A percentile compares a stretch with the other conserved stretches of the same genome.
These are phyloP conservation scores for Temnothorax ravouxi DNA, from an alignment of 2,888 invertebrate genomes.

Conservation along the genomic window DNA sequence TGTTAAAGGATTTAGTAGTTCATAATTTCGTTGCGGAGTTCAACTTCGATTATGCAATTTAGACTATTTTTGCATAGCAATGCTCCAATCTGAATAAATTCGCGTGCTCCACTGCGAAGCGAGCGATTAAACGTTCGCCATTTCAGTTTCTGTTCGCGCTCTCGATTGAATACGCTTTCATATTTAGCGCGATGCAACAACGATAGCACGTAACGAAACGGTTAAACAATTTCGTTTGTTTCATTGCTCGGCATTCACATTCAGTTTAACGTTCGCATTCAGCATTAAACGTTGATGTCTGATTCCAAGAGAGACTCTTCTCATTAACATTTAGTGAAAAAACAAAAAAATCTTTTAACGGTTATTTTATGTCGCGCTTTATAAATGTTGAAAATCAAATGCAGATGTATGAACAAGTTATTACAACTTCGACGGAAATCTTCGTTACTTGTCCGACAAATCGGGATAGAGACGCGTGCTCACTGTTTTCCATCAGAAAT, in stretches of 20 bases:
- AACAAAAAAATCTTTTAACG: neutral
- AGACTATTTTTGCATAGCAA: conserved; percentile 39
- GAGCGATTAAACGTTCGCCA: conserved; percentile 36
- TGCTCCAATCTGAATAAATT: conserved; percentile 49
- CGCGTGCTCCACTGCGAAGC: conserved; percentile 3
- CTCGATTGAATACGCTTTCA: conserved; percentile 27
- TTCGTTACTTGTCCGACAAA: neutral
- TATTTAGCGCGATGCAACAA: conserved; percentile 15
- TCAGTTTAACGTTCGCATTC: conserved; percentile 13
- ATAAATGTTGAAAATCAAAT: neutral
- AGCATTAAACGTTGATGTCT: neutral
- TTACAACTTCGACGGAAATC: neutral
- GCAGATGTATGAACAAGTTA: neutral
- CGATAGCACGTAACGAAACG: conserved; percentile 31
- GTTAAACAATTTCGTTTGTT: conserved; percentile 35
- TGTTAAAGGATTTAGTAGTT: conserved; percentile 16
- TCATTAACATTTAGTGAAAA: neutral
- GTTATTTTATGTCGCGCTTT: neutral
- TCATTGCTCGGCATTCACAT: neutral
- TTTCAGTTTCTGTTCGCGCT: conserved; percentile 31
- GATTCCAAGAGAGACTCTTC: neutral
- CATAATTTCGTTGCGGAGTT: conserved; percentile 3
- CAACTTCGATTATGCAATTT: conserved; percentile 22
- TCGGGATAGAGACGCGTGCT: neutral
- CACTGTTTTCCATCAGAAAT: conserved; percentile 28